These are phyloP conservation scores for Chalcis sispes DNA, from an alignment of 2,888 invertebrate genomes.

Conservation along the genomic window DNA sequence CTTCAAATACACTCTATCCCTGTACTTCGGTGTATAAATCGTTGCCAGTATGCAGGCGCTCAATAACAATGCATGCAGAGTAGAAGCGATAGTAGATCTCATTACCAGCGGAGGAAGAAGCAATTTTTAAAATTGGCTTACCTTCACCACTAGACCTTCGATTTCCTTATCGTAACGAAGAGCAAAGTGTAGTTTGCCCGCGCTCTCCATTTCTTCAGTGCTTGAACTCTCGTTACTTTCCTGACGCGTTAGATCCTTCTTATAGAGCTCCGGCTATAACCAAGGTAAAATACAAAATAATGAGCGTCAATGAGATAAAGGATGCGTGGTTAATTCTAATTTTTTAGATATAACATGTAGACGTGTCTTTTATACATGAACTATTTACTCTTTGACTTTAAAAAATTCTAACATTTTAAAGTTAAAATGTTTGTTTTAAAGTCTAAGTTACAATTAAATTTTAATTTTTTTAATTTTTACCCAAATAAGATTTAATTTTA, in stretches of 20 bases:
- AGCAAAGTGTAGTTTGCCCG: conserved; percentile 89
- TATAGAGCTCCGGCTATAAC: conserved; percentile 85
- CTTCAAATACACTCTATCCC: no score
- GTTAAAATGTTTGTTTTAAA: no score
- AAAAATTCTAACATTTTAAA: no score
- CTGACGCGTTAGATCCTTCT: conserved; percentile 85
- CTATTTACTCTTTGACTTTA: no score
- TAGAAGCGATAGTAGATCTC: no score
- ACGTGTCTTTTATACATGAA: neutral
- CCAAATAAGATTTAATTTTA: no score
- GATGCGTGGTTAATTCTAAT: neutral
- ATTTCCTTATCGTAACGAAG: conserved; percentile 89
- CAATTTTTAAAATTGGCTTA: conserved; percentile 71
- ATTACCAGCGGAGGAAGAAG: neutral
- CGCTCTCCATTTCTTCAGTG: conserved; percentile 83
- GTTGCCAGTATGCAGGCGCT: no score
- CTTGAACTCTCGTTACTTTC: conserved; percentile 84
- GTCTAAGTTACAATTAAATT: no score
- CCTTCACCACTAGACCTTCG: conserved; percentile 88
- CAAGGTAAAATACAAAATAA: neutral
- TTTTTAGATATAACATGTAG: no score
- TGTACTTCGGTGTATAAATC: no score
- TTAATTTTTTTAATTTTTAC: no score
- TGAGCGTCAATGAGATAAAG: neutral
- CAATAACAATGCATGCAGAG: no score